These are phyloP conservation scores for Ophion ventricosus DNA, from an alignment of 2,888 invertebrate genomes.

Conservation along the genomic window DNA sequence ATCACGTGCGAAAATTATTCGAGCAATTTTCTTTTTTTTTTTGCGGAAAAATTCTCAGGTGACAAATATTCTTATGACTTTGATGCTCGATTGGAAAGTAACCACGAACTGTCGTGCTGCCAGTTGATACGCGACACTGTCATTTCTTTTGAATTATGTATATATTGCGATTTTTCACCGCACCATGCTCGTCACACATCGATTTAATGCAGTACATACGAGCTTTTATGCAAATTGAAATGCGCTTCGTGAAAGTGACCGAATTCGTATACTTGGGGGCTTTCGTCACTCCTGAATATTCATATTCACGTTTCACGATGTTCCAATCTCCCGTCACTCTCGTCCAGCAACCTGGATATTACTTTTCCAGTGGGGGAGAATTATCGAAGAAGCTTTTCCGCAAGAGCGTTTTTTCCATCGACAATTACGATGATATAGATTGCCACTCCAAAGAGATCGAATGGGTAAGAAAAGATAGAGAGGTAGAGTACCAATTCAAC, in stretches of 20 bases:
- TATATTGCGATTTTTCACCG: slow-evolving; percentile 43
- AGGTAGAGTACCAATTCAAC: slow-evolving; percentile 5
- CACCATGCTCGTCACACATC: slow-evolving; percentile 15
- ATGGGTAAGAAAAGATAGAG: slow-evolving; percentile 3
- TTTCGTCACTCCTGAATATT: slow-evolving; percentile 58
- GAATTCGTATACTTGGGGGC: slow-evolving; percentile 29
- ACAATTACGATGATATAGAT: slow-evolving; percentile 18
- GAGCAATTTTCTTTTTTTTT: not conserved
- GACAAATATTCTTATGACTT: no score
- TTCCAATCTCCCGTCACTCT: slow-evolving; percentile 7
- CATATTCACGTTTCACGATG: slow-evolving; percentile 46
- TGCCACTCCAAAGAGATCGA: not conserved
- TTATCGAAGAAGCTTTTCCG: slow-evolving; percentile 11
- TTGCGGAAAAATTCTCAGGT: not conserved
- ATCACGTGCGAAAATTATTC: slow-evolving; percentile 57
- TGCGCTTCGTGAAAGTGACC: slow-evolving; percentile 43
- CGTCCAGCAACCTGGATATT: slow-evolving; percentile 17
- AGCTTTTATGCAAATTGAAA: slow-evolving; percentile 56
- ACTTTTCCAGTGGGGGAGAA: not conserved
- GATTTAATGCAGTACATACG: slow-evolving; percentile 34
- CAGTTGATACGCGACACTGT: no score
- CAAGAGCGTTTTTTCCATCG: not conserved
- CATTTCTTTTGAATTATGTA: no score
- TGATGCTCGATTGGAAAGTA: no score
- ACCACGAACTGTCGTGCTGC: no score